Percentiles rank a stretch among this genome's conserved stretches.
These are phyloP conservation scores for Cataglyphis altisquamis DNA, from an alignment of 2,888 invertebrate genomes.

Conservation along the genomic window DNA sequence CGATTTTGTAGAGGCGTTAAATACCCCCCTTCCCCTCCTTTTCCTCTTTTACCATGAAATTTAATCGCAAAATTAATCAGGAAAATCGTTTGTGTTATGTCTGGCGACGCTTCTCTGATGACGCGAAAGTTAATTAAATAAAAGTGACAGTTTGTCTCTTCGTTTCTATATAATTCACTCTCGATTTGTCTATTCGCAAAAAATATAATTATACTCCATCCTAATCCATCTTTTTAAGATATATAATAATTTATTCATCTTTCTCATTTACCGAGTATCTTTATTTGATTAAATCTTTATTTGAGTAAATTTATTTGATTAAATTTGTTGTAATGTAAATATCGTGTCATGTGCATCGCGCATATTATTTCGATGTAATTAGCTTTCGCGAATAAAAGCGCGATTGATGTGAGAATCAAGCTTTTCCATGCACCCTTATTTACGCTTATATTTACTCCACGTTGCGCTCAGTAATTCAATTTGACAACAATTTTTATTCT, in stretches of 20 bases:
- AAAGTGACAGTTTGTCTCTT: neutral
- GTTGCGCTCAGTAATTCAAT: slow-evolving; percentile 31
- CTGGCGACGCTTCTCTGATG: neutral
- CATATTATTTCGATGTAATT: slow-evolving; percentile 50
- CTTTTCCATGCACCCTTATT: slow-evolving; percentile 28
- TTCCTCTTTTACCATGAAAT: neutral
- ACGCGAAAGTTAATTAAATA: neutral
- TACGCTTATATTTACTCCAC: neutral
- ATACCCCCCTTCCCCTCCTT: neutral
- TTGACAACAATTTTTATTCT: slow-evolving; percentile 29
- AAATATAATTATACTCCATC: neutral
- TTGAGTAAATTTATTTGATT: too few species aligned
- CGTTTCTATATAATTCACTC: neutral
- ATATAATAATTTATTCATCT: neutral
- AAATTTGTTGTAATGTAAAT: slow-evolving; percentile 29
- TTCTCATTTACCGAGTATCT: neutral
- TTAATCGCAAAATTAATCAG: slow-evolving; percentile 41
- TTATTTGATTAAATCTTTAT: too few species aligned
- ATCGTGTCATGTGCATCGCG: slow-evolving; percentile 19
- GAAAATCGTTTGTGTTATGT: slow-evolving; percentile 21
- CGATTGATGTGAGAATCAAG: slow-evolving; percentile 19
- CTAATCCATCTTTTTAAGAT: neutral
- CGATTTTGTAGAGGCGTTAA: slow-evolving; percentile 41
- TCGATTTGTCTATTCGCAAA: neutral
- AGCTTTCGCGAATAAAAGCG: slow-evolving; percentile 44